Percentiles rank a stretch among this genome's conserved stretches.
These are phyloP conservation scores for Resseliella maxima DNA, from an alignment of 2,888 invertebrate genomes.

Conservation along the genomic window DNA sequence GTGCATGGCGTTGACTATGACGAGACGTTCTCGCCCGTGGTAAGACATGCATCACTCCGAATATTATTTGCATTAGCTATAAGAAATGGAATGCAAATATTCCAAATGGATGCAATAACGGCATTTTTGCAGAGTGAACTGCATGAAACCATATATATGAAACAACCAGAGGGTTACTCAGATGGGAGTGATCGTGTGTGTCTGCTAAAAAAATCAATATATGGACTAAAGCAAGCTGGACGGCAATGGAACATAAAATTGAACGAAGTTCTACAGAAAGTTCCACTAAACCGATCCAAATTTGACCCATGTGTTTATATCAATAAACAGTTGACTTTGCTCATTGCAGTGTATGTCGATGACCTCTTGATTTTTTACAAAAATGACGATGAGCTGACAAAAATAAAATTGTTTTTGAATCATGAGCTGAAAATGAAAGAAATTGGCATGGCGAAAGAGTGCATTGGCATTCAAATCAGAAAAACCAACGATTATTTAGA, in stretches of 20 bases:
- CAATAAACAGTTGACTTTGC: not conserved
- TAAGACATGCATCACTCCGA: not conserved
- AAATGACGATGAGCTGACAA: not conserved
- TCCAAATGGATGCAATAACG: conserved; percentile 36
- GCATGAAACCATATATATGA: not conserved
- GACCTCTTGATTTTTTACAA: conserved; percentile 39
- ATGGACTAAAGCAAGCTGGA: conserved; percentile 25
- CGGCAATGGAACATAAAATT: not conserved
- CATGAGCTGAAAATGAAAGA: not conserved
- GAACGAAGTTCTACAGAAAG: not conserved
- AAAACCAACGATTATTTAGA: not conserved
- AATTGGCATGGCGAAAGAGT: not conserved
- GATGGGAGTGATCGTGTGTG: not conserved
- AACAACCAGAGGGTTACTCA: not conserved
- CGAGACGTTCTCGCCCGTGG: not conserved
- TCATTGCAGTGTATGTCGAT: conserved; percentile 2
- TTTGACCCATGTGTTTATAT: not conserved
- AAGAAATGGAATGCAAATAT: not conserved
- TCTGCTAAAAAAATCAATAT: not conserved
- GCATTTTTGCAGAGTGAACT: conserved; percentile 24
- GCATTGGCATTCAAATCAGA: not conserved
- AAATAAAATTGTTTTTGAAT: not conserved
- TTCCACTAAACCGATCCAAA: not conserved
- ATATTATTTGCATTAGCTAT: conserved; percentile 8
- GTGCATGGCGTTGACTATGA: not conserved